Evolutionary conservation across 2,888 invertebrate species (phyloP).

Genomic region (Ectemnius lituratus): DNA sequence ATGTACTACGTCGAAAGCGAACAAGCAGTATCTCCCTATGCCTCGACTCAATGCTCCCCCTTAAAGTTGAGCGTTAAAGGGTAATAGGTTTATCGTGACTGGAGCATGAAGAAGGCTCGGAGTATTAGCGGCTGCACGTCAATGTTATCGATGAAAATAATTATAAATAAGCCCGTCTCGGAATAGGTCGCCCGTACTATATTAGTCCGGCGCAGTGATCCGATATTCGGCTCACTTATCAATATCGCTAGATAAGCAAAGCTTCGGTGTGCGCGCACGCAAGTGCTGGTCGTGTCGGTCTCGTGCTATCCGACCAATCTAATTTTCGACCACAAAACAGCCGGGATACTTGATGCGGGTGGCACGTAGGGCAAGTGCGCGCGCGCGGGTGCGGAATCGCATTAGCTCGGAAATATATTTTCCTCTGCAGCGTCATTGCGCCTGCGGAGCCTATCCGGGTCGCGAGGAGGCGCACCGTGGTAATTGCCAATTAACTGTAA

Average conservation of each 20-base stretch:
- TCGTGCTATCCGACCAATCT: slow-evolving; percentile 45
- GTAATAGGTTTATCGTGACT: slow-evolving; percentile 14
- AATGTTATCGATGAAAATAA: slow-evolving; percentile 41
- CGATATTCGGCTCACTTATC: slow-evolving; percentile 18
- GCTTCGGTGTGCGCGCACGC: slow-evolving; percentile 1
- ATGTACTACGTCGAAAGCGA: not conserved
- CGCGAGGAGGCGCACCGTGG: slow-evolving; percentile 53
- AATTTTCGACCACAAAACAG: slow-evolving; percentile 27
- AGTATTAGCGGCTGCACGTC: slow-evolving; percentile 23
- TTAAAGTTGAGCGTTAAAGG: slow-evolving; percentile 5
- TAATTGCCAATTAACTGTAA: slow-evolving; percentile 73
- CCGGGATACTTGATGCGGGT: slow-evolving; percentile 14
- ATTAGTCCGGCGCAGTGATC: slow-evolving; percentile 20
- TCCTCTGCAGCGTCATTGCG: slow-evolving; percentile 55
- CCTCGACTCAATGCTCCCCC: slow-evolving; percentile 2
- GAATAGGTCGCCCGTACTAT: slow-evolving; percentile 25
- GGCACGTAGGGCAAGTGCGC: no score
- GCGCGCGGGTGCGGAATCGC: slow-evolving; percentile 39
- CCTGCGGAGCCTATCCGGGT: slow-evolving; percentile 46
- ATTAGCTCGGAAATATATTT: slow-evolving; percentile 60
- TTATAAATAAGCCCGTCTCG: slow-evolving; percentile 40
- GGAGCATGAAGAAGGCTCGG: not conserved
- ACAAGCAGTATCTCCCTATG: not conserved
- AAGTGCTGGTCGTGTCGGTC: slow-evolving; percentile 1
- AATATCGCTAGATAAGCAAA: not conserved